These are phyloP conservation scores for Cettia cetti DNA, from an alignment of 2,113 vertebrate genomes.

Conservation along the genomic window DNA sequence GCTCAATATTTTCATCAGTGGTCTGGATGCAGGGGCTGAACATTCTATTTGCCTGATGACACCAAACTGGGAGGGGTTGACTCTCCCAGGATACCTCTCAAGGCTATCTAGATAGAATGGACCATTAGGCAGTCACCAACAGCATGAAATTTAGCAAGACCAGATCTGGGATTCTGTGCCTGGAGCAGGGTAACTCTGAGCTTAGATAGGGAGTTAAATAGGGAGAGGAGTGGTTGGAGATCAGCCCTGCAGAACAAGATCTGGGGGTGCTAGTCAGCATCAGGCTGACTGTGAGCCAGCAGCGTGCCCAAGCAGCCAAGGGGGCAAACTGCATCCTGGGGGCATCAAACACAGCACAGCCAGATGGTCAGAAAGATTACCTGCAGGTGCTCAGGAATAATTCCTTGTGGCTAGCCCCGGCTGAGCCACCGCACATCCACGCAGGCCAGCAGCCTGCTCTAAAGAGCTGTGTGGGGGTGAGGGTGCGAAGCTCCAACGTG, in stretches of 20 bases:
- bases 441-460: too few relatives aligned
- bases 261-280: rapidly evolving
- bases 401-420: too few relatives aligned
- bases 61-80: background rate
- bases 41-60: rapidly evolving
- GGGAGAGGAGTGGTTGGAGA: background rate
- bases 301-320: background rate
- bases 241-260: background rate
- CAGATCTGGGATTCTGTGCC: background rate
- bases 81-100: background rate
- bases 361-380: rapidly evolving
- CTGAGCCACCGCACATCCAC: too few relatives aligned
- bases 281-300: background rate
- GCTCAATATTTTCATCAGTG: background rate
- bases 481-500: too few relatives aligned
- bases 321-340: background rate
- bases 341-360: background rate
- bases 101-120: background rate
- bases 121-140: background rate
- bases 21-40: background rate
- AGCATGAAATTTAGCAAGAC: background rate
- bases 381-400: too few relatives aligned
- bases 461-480: too few relatives aligned
- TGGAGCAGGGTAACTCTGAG: background rate
- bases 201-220: background rate